Conservation (phyloP, 2,797 vertebrate species). For the Triplophysa bombifrons region DNA sequence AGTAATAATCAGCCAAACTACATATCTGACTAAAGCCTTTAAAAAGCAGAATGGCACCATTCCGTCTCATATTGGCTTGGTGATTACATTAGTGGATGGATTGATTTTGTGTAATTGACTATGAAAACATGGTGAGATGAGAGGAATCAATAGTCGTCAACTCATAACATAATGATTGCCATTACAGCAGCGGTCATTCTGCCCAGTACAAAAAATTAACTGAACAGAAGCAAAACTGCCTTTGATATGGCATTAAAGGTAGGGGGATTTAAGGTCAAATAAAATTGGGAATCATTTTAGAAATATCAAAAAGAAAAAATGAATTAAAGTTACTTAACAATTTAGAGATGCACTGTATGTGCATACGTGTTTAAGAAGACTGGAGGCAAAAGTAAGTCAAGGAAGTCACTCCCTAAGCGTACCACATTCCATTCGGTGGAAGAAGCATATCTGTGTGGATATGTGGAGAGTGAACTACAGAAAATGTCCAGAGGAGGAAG, state of each 20-base stretch:
- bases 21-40: constrained; percentile 13
- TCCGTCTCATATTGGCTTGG: constrained; percentile 26
- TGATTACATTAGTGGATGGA: constrained; percentile 32
- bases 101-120: constrained; percentile 36
- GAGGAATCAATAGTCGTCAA: constrained; percentile 10
- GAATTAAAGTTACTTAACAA: neutral
- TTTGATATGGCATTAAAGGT: neutral
- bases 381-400: constrained; percentile 1
- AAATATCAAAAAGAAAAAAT: neutral
- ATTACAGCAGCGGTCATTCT: neutral
- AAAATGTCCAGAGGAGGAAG: constrained; percentile 52
- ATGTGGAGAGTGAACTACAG: constrained; percentile 14
- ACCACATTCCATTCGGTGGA: constrained; percentile 44
- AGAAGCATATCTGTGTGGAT: constrained; percentile 27
- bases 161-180: neutral
- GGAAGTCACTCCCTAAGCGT: constrained; percentile 33
- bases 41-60: constrained; percentile 22
- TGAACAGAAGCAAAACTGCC: neutral
- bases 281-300: neutral
- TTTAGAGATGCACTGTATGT: neutral
- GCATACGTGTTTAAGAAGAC: constrained; percentile 7
- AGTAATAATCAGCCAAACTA: neutral
- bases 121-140: constrained; percentile 25
- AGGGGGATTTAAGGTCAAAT: neutral
- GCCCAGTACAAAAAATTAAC: neutral